A percentile compares a stretch with the other conserved stretches of the same genome.
Conservation (phyloP, 2,888 invertebrate genomes). For the Melipona beecheii region DNA sequence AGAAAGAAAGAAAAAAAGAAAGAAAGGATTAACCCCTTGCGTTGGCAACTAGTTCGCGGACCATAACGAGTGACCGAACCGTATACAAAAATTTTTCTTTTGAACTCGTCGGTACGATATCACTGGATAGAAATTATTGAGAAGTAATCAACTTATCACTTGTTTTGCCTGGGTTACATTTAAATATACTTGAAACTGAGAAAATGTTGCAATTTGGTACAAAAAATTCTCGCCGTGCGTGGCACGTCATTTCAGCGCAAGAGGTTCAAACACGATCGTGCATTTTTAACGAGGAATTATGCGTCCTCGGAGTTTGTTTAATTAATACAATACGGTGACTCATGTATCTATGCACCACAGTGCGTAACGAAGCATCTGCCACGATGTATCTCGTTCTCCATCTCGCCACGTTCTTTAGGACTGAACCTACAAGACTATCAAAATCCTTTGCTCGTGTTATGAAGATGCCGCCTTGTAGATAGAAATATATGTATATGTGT, state of each 20-base stretch:
- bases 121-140: no score
- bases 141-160: no score
- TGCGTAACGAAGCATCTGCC: conserved; percentile 62
- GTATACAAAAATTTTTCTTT: no score
- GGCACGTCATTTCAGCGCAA: no score
- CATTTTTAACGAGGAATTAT: conserved; percentile 7
- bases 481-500: conserved; percentile 41
- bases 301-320: conserved; percentile 47
- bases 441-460: conserved; percentile 69
- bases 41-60: no score
- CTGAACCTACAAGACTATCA: conserved; percentile 70
- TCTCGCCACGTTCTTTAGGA: conserved; percentile 66
- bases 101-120: no score
- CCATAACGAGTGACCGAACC: no score
- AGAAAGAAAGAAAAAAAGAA: background rate
- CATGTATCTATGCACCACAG: conserved; percentile 60
- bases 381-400: conserved; percentile 68
- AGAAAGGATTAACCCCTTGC: no score
- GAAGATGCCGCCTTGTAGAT: conserved; percentile 72
- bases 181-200: no score
- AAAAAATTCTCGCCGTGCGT: no score
- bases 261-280: background rate
- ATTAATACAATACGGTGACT: conserved; percentile 66
- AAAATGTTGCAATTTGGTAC: no score
- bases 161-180: no score